Evolutionary conservation across 1,140 invertebrate genomes (phyloP).

Genomic region (Epicauta chinensis): DNA sequence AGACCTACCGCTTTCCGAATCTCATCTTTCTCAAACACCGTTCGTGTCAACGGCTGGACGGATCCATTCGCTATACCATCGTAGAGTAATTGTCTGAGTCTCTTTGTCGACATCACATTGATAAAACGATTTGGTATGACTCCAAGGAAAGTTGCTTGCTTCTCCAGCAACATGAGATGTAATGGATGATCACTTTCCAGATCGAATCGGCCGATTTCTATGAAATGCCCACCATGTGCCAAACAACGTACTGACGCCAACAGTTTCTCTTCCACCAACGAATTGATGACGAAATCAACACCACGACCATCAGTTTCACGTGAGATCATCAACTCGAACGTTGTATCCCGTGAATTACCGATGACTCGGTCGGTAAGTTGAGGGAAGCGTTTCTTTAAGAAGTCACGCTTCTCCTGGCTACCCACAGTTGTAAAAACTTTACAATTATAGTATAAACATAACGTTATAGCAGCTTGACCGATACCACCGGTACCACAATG

Average conservation of each 20-base stretch:
- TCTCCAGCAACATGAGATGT: constrained; percentile 70
- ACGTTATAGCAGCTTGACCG: constrained; percentile 78
- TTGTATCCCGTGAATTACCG: too few relatives aligned
- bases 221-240: constrained; percentile 56
- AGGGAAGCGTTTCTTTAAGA: constrained; percentile 64
- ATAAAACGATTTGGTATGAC: constrained; percentile 62
- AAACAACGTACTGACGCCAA: constrained; percentile 73
- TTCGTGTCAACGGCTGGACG: constrained; percentile 74
- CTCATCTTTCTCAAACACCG: constrained; percentile 57
- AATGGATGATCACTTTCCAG: constrained; percentile 57
- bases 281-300: constrained; percentile 63
- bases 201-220: constrained; percentile 42
- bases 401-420: constrained; percentile 66
- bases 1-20: constrained; percentile 62
- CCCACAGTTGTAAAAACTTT: constrained; percentile 70
- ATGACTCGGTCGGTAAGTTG: constrained; percentile 40
- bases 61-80: constrained; percentile 80
- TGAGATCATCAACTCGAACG: constrained; percentile 49
- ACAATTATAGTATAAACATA: constrained; percentile 65
- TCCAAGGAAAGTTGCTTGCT: constrained; percentile 81
- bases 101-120: constrained; percentile 42
- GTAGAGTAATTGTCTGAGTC: too few relatives aligned
- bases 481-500: constrained; percentile 86
- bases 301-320: constrained; percentile 57
- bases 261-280: constrained; percentile 60